Conservation (phyloP, 2,113 vertebrate species). For the Fregata magnificens region DNA sequence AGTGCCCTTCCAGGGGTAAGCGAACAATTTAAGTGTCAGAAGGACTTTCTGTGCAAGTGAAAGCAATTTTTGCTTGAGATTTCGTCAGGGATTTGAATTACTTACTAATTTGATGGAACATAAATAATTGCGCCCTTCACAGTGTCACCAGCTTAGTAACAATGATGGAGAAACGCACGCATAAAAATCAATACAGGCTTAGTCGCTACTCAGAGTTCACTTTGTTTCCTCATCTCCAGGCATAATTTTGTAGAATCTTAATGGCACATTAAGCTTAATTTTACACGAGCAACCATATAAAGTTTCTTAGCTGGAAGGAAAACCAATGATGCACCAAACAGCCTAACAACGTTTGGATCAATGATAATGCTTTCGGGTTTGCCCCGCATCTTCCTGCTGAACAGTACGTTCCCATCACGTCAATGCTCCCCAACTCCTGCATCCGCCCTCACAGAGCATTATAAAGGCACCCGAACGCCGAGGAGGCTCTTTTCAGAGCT, state of each 20-base stretch:
- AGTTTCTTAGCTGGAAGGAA: neutral
- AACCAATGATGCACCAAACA: neutral
- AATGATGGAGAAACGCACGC: slow-evolving; percentile 29
- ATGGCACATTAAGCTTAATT: slow-evolving; percentile 44
- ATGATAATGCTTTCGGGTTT: neutral
- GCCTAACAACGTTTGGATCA: neutral
- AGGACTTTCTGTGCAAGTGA: neutral
- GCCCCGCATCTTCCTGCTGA: neutral
- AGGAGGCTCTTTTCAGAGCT: slow-evolving; percentile 1
- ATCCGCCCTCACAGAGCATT: neutral
- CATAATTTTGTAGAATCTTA: slow-evolving; percentile 47
- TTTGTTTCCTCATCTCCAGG: slow-evolving; percentile 54
- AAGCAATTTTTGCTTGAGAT: slow-evolving; percentile 50
- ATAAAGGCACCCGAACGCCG: fast-evolving
- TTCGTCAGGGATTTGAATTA: slow-evolving; percentile 58
- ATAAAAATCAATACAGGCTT: slow-evolving; percentile 60
- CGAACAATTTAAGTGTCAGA: slow-evolving; percentile 3
- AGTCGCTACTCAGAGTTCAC: slow-evolving; percentile 20
- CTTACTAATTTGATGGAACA: slow-evolving; percentile 69
- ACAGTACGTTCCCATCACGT: neutral
- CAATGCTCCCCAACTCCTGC: neutral
- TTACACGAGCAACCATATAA: neutral
- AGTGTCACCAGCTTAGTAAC: slow-evolving; percentile 56
- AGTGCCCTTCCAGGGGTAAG: slow-evolving; percentile 8
- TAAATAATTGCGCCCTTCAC: slow-evolving; percentile 73